Conservation (phyloP, 2,888 invertebrate species). For the Aporophyla lueneburgensis region DNA sequence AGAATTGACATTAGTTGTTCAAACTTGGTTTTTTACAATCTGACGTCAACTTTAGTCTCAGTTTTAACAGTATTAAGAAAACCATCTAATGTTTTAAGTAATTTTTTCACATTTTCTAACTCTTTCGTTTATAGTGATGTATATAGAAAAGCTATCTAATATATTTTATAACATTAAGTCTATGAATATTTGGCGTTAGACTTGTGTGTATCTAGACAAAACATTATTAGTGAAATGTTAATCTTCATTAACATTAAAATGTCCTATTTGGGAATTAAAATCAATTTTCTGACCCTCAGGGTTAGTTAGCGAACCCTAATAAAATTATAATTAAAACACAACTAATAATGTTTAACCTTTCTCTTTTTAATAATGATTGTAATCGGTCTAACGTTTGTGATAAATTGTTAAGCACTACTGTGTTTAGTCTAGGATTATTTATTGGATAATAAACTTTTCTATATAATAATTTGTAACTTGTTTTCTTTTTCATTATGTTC, state of each 20-base stretch:
- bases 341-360: conserved; percentile 17
- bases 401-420: conserved; percentile 41
- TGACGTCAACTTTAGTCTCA: conserved; percentile 22
- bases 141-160: conserved; percentile 37
- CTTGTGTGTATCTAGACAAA: conserved; percentile 12
- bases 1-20: background rate
- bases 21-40: background rate
- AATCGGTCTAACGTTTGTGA: conserved; percentile 52
- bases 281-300: background rate
- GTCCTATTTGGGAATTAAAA: background rate
- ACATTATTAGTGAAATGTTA: background rate
- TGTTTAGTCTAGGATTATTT: conserved; percentile 50
- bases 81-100: conserved; percentile 11
- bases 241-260: background rate
- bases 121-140: conserved; percentile 21
- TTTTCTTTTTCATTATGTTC: background rate
- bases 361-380: conserved; percentile 30
- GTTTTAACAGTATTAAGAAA: conserved; percentile 24
- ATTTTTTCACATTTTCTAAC: conserved; percentile 21
- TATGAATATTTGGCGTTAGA: conserved; percentile 22
- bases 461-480: conserved; percentile 17
- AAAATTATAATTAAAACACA: background rate
- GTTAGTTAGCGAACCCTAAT: background rate
- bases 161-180: conserved; percentile 24
- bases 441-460: conserved; percentile 61